These are phyloP conservation scores for Picathartes gymnocephalus DNA, from an alignment of 2,113 vertebrate genomes.

Conservation along the genomic window DNA sequence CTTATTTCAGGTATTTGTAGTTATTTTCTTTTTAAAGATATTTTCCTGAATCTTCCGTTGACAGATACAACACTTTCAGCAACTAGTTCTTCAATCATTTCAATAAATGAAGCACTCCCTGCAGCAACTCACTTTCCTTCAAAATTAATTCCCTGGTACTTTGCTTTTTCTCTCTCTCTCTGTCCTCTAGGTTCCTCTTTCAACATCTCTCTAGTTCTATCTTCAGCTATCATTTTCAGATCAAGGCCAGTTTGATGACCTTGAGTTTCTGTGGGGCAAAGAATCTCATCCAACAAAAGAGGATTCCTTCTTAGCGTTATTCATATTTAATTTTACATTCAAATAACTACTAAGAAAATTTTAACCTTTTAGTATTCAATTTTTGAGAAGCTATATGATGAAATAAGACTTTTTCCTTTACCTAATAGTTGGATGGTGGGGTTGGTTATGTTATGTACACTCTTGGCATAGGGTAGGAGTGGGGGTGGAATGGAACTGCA, in stretches of 20 bases:
- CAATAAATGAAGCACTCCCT: background rate
- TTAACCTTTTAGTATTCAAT: background rate
- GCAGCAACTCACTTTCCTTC: background rate
- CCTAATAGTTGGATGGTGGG: background rate
- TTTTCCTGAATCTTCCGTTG: background rate
- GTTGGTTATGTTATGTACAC: background rate
- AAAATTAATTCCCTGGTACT: background rate
- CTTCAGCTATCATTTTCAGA: background rate
- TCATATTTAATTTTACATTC: background rate
- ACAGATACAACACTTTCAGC: background rate
- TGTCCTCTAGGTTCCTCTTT: background rate
- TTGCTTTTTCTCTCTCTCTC: background rate
- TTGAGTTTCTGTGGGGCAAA: background rate
- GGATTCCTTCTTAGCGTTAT: background rate
- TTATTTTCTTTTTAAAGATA: background rate
- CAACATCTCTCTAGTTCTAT: background rate
- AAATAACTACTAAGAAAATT: background rate
- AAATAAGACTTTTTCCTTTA: background rate
- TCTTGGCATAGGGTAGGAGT: too few species aligned
- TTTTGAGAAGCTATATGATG: background rate
- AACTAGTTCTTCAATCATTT: background rate
- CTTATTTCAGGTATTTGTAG: background rate
- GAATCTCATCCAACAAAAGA: background rate
- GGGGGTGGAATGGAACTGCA: background rate
- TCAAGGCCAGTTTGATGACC: background rate